Percentiles rank a stretch among this genome's conserved stretches.
These are phyloP conservation scores for Papilio gigon DNA, from an alignment of 2,888 invertebrate species.

Conservation along the genomic window DNA sequence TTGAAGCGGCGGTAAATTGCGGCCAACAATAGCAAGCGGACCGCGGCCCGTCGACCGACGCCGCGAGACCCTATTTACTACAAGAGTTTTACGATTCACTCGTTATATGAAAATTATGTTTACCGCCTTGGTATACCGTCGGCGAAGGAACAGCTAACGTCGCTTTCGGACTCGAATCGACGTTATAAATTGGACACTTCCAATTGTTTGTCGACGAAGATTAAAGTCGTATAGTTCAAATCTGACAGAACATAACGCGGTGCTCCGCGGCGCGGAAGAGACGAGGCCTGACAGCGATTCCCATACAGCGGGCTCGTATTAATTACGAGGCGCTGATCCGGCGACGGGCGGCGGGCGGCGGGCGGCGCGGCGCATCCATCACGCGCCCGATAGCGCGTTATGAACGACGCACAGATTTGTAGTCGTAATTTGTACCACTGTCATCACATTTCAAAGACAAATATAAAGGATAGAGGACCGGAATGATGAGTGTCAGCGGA, in stretches of 20 bases:
- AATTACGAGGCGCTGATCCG: constrained; percentile 78
- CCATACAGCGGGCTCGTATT: constrained; percentile 72
- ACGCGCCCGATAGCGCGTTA: constrained; percentile 77
- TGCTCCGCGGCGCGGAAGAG: constrained; percentile 70
- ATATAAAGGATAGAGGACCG: constrained; percentile 81
- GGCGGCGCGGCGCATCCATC: constrained; percentile 53
- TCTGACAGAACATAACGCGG: constrained; percentile 67
- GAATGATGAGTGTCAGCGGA: constrained; percentile 80
- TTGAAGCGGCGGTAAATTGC: constrained; percentile 82
- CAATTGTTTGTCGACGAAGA: constrained; percentile 55
- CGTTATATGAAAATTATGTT: constrained; percentile 77
- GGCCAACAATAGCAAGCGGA: constrained; percentile 75
- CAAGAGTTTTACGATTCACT: constrained; percentile 77
- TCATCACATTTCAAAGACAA: constrained; percentile 83
- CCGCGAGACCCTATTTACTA: constrained; percentile 71
- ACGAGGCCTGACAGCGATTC: constrained; percentile 75
- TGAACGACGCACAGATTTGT: constrained; percentile 81
- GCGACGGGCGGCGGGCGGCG: constrained; percentile 52
- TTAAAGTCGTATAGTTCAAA: constrained; percentile 35
- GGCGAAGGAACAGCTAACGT: constrained; percentile 43
- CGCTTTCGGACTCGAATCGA: constrained; percentile 23
- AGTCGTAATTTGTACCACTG: constrained; percentile 82
- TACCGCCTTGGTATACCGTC: constrained; percentile 45
- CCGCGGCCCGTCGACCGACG: constrained; percentile 52
- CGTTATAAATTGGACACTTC: constrained; percentile 52